phyloP scores from a whole-genome alignment of 1,140 invertebrate species.

The Drosophila kepulauana region DNA sequence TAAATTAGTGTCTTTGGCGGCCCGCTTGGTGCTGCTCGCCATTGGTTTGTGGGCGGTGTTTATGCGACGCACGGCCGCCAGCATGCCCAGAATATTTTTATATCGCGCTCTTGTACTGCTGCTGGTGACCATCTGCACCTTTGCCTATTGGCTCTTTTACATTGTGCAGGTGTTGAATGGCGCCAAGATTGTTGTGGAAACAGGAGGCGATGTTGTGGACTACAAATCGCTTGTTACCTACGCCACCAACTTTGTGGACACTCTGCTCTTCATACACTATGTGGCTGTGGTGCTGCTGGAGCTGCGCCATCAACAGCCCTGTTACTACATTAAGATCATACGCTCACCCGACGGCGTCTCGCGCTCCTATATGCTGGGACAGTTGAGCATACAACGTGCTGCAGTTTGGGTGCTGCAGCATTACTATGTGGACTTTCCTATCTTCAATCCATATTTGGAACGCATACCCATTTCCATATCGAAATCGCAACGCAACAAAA shows the following conservation, averaged over 20 bases:
- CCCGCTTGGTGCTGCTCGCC: slow-evolving; percentile 95
- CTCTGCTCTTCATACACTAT: slow-evolving; percentile 97
- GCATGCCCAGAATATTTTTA: slow-evolving; percentile 97
- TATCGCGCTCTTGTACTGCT: slow-evolving; percentile 95
- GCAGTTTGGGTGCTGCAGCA: slow-evolving; percentile 97
- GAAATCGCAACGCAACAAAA: slow-evolving; percentile 91
- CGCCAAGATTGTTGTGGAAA: slow-evolving; percentile 90
- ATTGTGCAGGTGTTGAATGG: slow-evolving; percentile 94
- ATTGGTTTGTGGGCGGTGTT: slow-evolving; percentile 97
- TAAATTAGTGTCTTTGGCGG: slow-evolving; percentile 94
- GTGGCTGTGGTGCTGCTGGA: slow-evolving; percentile 96
- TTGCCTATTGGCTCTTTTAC: slow-evolving; percentile 99
- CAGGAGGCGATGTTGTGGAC: slow-evolving; percentile 90
- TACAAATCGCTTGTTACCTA: slow-evolving; percentile 95
- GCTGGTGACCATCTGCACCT: slow-evolving; percentile 95
- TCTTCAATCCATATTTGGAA: slow-evolving; percentile 98
- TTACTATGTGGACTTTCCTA: slow-evolving; percentile 98
- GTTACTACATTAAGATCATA: slow-evolving; percentile 96
- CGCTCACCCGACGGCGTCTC: slow-evolving; percentile 97
- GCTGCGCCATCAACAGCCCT: slow-evolving; percentile 94
- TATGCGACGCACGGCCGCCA: slow-evolving; percentile 90
- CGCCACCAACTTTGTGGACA: slow-evolving; percentile 95
- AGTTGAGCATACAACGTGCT: slow-evolving; percentile 97
- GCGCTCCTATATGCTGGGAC: slow-evolving; percentile 93
- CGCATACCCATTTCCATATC: slow-evolving; percentile 91